phyloP scores from a whole-genome alignment of 2,888 invertebrate species.

The Morpho achilles region DNA sequence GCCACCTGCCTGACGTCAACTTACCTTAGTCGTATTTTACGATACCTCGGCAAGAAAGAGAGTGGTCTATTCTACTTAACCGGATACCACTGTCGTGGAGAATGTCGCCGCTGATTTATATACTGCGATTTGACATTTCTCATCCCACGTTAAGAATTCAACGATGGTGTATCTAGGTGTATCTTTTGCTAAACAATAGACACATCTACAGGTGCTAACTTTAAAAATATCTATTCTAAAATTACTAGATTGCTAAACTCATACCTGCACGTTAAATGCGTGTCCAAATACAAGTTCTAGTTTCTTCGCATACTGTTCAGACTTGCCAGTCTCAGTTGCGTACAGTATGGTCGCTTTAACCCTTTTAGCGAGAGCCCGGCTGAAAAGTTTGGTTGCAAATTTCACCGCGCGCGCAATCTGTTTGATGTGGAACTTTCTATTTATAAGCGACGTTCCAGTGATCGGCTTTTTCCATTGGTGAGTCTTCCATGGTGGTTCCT shows the following conservation, averaged over 20 bases:
- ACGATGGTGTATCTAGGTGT: too few species aligned
- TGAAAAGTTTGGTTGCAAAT: slow-evolving; percentile 97
- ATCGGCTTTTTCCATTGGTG: slow-evolving; percentile 90
- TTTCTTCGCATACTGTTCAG: slow-evolving; percentile 95
- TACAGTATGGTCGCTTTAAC: slow-evolving; percentile 97
- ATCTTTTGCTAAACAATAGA: not conserved
- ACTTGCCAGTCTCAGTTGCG: slow-evolving; percentile 97
- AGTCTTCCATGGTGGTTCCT: slow-evolving; percentile 95
- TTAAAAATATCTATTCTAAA: not conserved
- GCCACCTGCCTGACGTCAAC: too few species aligned
- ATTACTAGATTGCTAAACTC: slow-evolving; percentile 11
- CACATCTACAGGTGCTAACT: too few species aligned
- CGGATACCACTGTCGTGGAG: too few species aligned
- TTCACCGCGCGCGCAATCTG: slow-evolving; percentile 97
- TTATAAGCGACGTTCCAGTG: slow-evolving; percentile 84
- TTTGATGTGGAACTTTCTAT: slow-evolving; percentile 96
- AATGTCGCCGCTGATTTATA: too few species aligned
- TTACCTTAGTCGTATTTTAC: too few species aligned
- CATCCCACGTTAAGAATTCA: too few species aligned
- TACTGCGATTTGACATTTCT: too few species aligned
- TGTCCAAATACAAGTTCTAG: slow-evolving; percentile 94
- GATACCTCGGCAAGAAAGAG: too few species aligned
- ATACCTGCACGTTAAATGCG: slow-evolving; percentile 95
- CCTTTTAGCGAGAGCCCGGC: slow-evolving; percentile 92
- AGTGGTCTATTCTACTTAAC: too few species aligned